Evolutionary conservation across 2,113 vertebrate genomes (phyloP), one percentile per base, ranked within the genome.

Genomic region (Alexandromys fortis): DNA sequence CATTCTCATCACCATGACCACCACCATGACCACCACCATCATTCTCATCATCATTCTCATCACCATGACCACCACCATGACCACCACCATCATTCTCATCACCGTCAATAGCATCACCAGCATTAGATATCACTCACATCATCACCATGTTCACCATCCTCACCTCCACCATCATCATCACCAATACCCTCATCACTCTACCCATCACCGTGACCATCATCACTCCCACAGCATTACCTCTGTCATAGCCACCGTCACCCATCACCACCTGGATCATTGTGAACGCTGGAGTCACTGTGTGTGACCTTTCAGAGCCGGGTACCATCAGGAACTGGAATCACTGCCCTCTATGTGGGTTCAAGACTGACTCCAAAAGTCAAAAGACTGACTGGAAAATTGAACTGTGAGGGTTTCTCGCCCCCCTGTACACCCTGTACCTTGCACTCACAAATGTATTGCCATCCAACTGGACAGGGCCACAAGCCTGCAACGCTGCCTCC

Each of bases 301-400:
- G 3, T 35, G 28, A 9, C n/a, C 47, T 26, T 52, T 47, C 5
- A 1, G 30, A 33, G 72, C 58, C 0, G 0, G 45, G 35, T 10
- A 45, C 73, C 89, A 47, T 5, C 90, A 16, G 85, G 52, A 65
- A 85, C 33, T 11, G 22, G 65, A 55, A 49, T 22, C 24, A 2
- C 17, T 3, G 7, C 5, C 14, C 45, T 19, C 1, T 24, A 0
- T 26, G 45, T 13, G 12, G 86, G 52, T 72, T 22, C 42, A 14
- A 30, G 52, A 45, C 86, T 68, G 91, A n/a, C 38, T 65, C 19
- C 92, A 33, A 11, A 14, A 4, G 67, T 89, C 38, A 21, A 58
- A 21, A 58, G 19, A 7, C 58, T 58, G 6, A 58, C 52, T 6
- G 10, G 35, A 58, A 61, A 89, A 73, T 33, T 91, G 63, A 73